Evolutionary conservation across 2,888 invertebrate species (phyloP).

Genomic region (Polietes domitor): DNA sequence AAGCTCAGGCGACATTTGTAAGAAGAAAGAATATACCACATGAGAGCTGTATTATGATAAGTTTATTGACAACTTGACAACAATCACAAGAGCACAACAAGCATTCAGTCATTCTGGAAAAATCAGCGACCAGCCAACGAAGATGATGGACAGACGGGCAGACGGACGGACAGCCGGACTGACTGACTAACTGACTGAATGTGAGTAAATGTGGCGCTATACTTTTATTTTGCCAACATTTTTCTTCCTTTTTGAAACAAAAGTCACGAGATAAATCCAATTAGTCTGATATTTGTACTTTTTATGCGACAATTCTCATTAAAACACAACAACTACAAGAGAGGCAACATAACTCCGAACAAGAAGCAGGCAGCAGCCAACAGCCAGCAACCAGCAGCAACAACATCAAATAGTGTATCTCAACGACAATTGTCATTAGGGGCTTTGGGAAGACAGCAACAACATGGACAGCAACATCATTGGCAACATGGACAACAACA

Average conservation of each 20-base stretch:
- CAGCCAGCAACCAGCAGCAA: too few relatives aligned
- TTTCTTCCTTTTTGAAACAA: conserved; percentile 65
- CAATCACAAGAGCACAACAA: conserved; percentile 42
- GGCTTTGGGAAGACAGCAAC: conserved; percentile 30
- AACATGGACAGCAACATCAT: conserved; percentile 28
- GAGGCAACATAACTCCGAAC: conserved; percentile 41
- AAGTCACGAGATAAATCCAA: conserved; percentile 79
- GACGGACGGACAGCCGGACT: neutral
- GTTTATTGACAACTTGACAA: conserved; percentile 61
- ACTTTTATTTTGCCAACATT: conserved; percentile 24
- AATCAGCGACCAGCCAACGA: neutral
- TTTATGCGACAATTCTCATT: conserved; percentile 79
- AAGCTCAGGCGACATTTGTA: neutral
- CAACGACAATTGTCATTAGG: conserved; percentile 65
- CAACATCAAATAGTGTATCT: conserved; percentile 20
- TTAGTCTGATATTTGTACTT: conserved; percentile 81
- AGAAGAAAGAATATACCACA: neutral
- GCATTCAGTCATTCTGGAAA: conserved; percentile 13
- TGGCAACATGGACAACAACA: conserved; percentile 45
- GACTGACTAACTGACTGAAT: conserved; percentile 22
- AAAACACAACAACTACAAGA: conserved; percentile 69
- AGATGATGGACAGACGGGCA: conserved; percentile 21
- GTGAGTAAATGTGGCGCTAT: conserved; percentile 61
- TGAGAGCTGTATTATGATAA: conserved; percentile 48
- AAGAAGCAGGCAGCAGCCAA: too few relatives aligned